Conservation (phyloP, 2,797 vertebrate species). For the Fistularia tabacaria region DNA sequence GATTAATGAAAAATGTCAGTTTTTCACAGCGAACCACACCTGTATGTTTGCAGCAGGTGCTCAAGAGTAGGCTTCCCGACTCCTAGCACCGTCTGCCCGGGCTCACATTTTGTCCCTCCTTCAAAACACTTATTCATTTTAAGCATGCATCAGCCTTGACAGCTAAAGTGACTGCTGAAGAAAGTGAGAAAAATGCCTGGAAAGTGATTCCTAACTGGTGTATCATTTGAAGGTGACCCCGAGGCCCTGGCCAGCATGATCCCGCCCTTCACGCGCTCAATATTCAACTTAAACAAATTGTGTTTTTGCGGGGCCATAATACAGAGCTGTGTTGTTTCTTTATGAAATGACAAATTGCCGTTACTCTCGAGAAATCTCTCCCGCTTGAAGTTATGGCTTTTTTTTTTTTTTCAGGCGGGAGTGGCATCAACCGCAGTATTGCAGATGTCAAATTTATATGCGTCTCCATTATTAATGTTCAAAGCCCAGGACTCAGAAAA, state of each 20-base stretch:
- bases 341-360: slow-evolving; percentile 28
- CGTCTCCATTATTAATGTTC: slow-evolving; percentile 57
- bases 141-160: slow-evolving; percentile 16
- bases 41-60: slow-evolving; percentile 43
- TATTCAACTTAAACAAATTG: slow-evolving; percentile 38
- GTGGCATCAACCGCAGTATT: slow-evolving; percentile 31
- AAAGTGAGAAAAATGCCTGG: slow-evolving; percentile 20
- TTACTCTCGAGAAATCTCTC: slow-evolving; percentile 29
- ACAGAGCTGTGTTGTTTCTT: slow-evolving; percentile 30
- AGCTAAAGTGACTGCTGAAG: slow-evolving; percentile 25
- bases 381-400: slow-evolving; percentile 40
- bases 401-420: slow-evolving; percentile 22
- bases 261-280: slow-evolving; percentile 23
- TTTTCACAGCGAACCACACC: slow-evolving; percentile 34
- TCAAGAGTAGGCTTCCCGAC: slow-evolving; percentile 17
- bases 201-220: slow-evolving; percentile 18
- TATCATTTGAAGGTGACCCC: slow-evolving; percentile 44
- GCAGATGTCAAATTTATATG: slow-evolving; percentile 59
- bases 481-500: slow-evolving; percentile 38
- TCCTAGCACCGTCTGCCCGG: slow-evolving; percentile 11
- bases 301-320: slow-evolving; percentile 13
- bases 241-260: slow-evolving; percentile 6
- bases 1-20: not conserved
- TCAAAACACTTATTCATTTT: slow-evolving; percentile 25
- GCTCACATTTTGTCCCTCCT: slow-evolving; percentile 12